Percentiles rank a stretch among this genome's conserved stretches.
These are phyloP conservation scores for Limenitis camilla DNA, from an alignment of 2,888 invertebrate species.

Conservation along the genomic window DNA sequence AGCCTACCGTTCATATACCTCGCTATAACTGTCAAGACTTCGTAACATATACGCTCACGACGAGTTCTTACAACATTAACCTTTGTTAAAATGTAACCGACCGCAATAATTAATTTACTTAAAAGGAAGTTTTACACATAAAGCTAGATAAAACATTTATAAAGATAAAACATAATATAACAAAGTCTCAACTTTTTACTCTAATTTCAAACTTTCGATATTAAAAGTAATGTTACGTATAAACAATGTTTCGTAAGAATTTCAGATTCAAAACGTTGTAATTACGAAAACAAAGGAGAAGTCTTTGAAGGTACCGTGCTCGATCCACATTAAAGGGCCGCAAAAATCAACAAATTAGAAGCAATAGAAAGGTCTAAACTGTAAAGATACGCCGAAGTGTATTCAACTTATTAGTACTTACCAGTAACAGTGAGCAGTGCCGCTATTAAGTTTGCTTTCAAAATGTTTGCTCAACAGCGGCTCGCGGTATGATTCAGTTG, in stretches of 20 bases:
- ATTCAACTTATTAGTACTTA: constrained; percentile 41
- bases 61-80: not conserved
- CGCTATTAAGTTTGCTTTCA: constrained; percentile 23
- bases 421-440: constrained; percentile 31
- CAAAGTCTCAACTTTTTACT: too few relatives aligned
- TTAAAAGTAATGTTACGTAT: constrained; percentile 19
- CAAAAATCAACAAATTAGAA: constrained; percentile 55
- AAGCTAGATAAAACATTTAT: too few relatives aligned
- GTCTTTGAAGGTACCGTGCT: constrained; percentile 39
- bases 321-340: constrained; percentile 63
- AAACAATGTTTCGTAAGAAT: constrained; percentile 33
- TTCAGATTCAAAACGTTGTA: constrained; percentile 35
- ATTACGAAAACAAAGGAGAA: constrained; percentile 49
- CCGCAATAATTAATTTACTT: too few relatives aligned
- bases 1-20: constrained; percentile 30
- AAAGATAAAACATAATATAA: too few relatives aligned
- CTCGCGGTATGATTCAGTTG: not conserved
- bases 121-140: too few relatives aligned
- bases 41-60: constrained; percentile 1
- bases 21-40: constrained; percentile 7
- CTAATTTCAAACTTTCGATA: too few relatives aligned
- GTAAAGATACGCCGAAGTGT: constrained; percentile 52
- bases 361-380: constrained; percentile 54
- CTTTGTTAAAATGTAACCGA: too few relatives aligned
- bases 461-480: constrained; percentile 6